Evolutionary conservation across 2,888 invertebrate genomes (phyloP), one percentile per base, ranked within the genome.

Genomic region (Meiosimyza decipiens): DNA sequence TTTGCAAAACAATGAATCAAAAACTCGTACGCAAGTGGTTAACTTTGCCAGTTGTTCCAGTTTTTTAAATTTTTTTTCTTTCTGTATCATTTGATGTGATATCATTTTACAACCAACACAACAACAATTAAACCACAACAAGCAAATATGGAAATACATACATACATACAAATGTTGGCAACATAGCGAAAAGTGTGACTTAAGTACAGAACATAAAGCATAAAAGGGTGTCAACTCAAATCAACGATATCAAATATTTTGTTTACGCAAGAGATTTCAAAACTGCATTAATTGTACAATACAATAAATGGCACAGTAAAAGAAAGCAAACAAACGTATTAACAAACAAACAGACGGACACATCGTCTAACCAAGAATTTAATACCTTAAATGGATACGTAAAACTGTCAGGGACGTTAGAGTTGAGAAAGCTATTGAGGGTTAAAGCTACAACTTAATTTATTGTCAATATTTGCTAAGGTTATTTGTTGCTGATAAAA

Each of bases 81-180:
- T 50, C 28, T 15, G 12, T 64, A 51, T 13, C 22, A 64, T 51
- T 64, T 49, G 7, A 64, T 50, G 12, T 33, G 33, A 64, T 50
- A 64, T 64, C 64, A 28, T 51, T 64, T 64, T 64, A 64, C 64
- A 40, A 13, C 63, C n/a, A 49, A 49, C 47, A 47, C 49, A 63
- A 63, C n/a, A 33, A 60, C 60, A 13, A n/a, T 40, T n/a, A 18
- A 60, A 57, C 28, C 18, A 18, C 18, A 57, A 15, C 28, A 12
- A 57, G 28, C n/a, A 57, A 57, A 57, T 57, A 57, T 13, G 16
- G 5, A 57, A 57, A 57, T 57, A 22, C 22, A 22, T 22, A 22
- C 22, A 2, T 22, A 22, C 22, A 2, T 22, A 22, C 22, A 22
- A 2, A 28, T 57, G 40, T 40, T 40, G 40, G 6, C 40, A 40